Evolutionary conservation across 2,888 invertebrate genomes (phyloP), one percentile per base, ranked within the genome.

Genomic region (Leucania comma): DNA sequence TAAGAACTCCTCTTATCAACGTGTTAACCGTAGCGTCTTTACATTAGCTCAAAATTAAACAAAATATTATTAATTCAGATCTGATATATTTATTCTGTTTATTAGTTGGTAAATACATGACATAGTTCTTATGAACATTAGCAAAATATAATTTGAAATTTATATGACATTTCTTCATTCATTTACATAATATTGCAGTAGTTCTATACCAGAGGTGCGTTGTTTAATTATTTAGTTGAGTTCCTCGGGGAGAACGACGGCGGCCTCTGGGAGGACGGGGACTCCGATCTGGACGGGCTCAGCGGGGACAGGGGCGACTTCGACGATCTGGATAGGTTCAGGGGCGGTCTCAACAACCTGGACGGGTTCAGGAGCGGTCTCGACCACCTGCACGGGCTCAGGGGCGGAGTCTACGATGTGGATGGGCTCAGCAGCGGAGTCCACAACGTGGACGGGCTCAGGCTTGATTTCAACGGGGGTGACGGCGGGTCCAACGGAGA

Each of bases 241-340:
- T 9, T 66, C 56, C 14, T 87, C 88, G 24, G 89, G 88, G 32
- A 87, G 84, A 66, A 73, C 74, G 59, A 72, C 62, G 17, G 69
- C 74, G n/a, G 58, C 22, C 2, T 42, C 42, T 17, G 72, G 72
- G 22, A 64, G n/a, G 35, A 51, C 14, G 24, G 72, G 72, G 17
- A 46, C 46, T 0, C 57, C 72, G 12, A 72, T 64, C 12, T 50
- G 48, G 24, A 69, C 50, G 50, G 69, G 69, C 50, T 83, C 84
- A 38, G 35, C 57, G 20, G 57, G 32, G 14, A 57, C 61, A 17
- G 78, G 78, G 10, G 70, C 65, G 38, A 17, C 38, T 26, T 65
- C 77, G 14, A 76, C 54, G 48, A 70, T 60, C 42, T 73, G 65
- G 0, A 59, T 65, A 29, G 77, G 62, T 17, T 68, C 59, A 58